Base-by-base conservation (phyloP, 2,888 invertebrate species). In the Pammene fasciana region DNA sequence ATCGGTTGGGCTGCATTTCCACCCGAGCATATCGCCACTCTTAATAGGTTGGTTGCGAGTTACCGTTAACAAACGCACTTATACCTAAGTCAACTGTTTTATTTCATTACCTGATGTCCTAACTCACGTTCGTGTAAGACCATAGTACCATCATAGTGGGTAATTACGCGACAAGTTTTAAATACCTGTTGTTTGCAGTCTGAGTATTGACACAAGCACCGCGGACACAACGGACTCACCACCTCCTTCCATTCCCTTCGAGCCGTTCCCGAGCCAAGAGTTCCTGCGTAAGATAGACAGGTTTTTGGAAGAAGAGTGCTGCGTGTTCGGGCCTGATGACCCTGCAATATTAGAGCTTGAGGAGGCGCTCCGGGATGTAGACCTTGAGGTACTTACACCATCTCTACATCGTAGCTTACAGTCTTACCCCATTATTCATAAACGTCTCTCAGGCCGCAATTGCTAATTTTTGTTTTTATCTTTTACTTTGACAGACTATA, bases 271-370 rank as follows among this genome's bases (percentile, higher is more conserved):
- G 0, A 79, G 82, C 74, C 82, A 83, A 50, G 87, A 87, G 57
- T 66, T 89, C 52, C 75, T 78, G 18, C 75, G 77, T 50, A 85
- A 82, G 73, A 85, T 90, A 87, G 79, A 83, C 76, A 77, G 79
- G 71, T 88, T 80, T 76, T 87, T 89, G 62, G 86, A 89, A n/a
- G 89, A 91, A 41, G 62, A 62, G 41, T 88, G 87, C 75, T 75
- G 81, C 3, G 87, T 85, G 2, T 91, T 83, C 76, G 72, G 78
- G 0, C 82, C 86, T 0, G 88, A 87, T 1, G 92, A 92, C 73
- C 86, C 88, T 0, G 85, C 84, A 0, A 74, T 89, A 48, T 34
- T 79, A 38, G 84, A 78, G 1, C 72, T 91, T 52, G 83, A 89
- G 71, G 86, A 88, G 0, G 88, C 90, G 0, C 72, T 92, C 55